Conservation (phyloP, 30 jellyfish, hydroid and myxozoan species). For the Cassiopea andromeda region DNA sequence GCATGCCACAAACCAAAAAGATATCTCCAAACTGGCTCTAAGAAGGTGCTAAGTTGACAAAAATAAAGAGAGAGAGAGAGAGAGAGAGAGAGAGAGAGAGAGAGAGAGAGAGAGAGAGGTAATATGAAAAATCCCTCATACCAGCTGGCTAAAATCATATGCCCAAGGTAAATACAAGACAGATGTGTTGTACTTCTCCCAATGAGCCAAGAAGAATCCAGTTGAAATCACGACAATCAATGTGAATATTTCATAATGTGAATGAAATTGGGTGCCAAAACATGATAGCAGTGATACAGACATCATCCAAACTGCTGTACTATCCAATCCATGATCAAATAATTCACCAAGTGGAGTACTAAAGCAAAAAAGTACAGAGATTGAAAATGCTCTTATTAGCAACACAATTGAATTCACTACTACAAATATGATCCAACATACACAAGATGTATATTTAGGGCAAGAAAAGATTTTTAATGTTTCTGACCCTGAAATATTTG, state of each 20-base stretch:
- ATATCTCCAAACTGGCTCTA: too few species aligned
- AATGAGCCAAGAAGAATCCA: constrained; percentile 86
- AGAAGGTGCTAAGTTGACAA: too few species aligned
- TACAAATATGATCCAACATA: too few species aligned
- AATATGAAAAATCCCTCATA: constrained; percentile 31
- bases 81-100: neutral
- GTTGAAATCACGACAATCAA: constrained; percentile 17
- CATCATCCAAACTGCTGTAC: constrained; percentile 84
- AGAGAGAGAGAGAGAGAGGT: neutral
- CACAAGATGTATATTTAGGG: too few species aligned
- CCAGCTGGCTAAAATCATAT: constrained; percentile 89
- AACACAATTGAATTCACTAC: too few species aligned
- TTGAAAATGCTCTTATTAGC: too few species aligned
- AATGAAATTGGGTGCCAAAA: constrained; percentile 54
- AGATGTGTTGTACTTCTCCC: constrained; percentile 93
- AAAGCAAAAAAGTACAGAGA: neutral
- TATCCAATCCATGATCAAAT: constrained; percentile 95
- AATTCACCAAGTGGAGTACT: constrained; percentile 96
- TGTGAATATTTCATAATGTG: constrained; percentile 48
- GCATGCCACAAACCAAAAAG: too few species aligned
- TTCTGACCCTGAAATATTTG: too few species aligned
- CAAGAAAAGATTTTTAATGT: too few species aligned
- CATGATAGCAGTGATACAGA: constrained; percentile 57
- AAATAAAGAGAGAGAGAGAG: neutral
- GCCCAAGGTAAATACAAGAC: constrained; percentile 94